Base-by-base conservation (phyloP, 2,888 invertebrate genomes). In the Carabus problematicus region DNA sequence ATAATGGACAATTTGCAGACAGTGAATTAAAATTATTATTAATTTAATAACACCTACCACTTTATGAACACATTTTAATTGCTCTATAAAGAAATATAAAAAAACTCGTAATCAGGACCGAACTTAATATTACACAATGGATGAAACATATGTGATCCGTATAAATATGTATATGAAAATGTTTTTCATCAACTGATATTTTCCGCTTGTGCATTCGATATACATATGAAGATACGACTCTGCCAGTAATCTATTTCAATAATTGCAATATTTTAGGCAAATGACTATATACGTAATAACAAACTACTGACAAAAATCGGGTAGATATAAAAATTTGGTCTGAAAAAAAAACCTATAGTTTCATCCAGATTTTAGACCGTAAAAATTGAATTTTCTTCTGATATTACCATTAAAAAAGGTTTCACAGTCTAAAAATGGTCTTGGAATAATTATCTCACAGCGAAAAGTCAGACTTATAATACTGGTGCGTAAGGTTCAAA, bases 381-480 rank as follows among this genome's bases (percentile, higher is more conserved):
- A 52, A 52, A 47, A 52, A 52, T 52, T 52, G 52, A 52, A 52
- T 52, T 18, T 52, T 52, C 19, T 19, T 52, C 29, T 29, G 29
- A 29, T 29, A 29, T 29, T 29, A 29, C 29, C 29, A 29, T 29
- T 6, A 29, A 29, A 29, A 29, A 29, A 29, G 29, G 29, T 29
- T 29, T 29, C 29, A 29, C 29, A 29, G 29, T 29, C 29, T 29
- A 29, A 29, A 29, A 29, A 29, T 29, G 29, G 29, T 29, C 29
- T 29, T 29, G 29, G 29, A 11, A 59, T 59, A 59, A 63, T 63
- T 52, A 41, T 54, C 16, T 29, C 3, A 29, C 29, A 29, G 54
- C 8, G 54, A 56, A 18, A 56, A 1, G 29, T 64, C 8, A 56
- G 1, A 45, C 40, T 64, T 49, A 55, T 18, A 3, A 14, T 9